These are phyloP conservation scores for Odontamblyopus rebecca DNA, from an alignment of 2,797 vertebrate species.

Conservation along the genomic window DNA sequence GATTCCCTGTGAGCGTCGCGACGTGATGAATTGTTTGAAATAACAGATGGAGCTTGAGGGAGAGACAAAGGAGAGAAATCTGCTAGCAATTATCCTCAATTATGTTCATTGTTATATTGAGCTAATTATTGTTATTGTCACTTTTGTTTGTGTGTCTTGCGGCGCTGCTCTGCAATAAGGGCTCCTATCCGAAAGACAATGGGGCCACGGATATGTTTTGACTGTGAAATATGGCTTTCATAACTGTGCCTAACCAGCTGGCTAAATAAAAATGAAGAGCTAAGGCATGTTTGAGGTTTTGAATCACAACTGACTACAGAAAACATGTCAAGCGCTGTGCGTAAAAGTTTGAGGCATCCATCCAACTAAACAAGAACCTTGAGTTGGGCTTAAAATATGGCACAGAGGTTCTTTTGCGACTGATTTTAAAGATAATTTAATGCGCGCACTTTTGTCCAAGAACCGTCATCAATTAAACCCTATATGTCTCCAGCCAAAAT, in stretches of 20 bases:
- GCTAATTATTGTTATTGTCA: constrained; percentile 79
- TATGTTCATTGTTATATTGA: constrained; percentile 75
- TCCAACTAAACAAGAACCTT: not conserved
- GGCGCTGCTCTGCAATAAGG: constrained; percentile 48
- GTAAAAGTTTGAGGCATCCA: not conserved
- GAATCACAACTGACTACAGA: constrained; percentile 22
- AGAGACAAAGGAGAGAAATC: constrained; percentile 60
- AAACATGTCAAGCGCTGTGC: constrained; percentile 4
- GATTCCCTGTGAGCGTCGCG: constrained; percentile 24
- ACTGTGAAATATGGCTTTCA: constrained; percentile 55
- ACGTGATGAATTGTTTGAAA: constrained; percentile 59
- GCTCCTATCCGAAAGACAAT: constrained; percentile 48
- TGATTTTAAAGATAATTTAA: not conserved
- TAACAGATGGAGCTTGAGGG: constrained; percentile 61
- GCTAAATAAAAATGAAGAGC: constrained; percentile 44
- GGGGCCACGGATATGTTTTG: constrained; percentile 43
- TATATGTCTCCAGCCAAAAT: not conserved
- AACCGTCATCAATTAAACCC: not conserved
- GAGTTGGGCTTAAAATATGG: not conserved
- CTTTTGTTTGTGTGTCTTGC: constrained; percentile 70
- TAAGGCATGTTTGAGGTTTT: constrained; percentile 31
- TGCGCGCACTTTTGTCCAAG: not conserved
- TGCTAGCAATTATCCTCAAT: constrained; percentile 72
- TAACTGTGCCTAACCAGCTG: constrained; percentile 41
- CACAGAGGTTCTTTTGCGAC: not conserved